Percentiles rank a stretch among this genome's conserved stretches.
phyloP scores from a whole-genome alignment of 1,140 invertebrate species.

The Rhynchophorus ferrugineus region DNA sequence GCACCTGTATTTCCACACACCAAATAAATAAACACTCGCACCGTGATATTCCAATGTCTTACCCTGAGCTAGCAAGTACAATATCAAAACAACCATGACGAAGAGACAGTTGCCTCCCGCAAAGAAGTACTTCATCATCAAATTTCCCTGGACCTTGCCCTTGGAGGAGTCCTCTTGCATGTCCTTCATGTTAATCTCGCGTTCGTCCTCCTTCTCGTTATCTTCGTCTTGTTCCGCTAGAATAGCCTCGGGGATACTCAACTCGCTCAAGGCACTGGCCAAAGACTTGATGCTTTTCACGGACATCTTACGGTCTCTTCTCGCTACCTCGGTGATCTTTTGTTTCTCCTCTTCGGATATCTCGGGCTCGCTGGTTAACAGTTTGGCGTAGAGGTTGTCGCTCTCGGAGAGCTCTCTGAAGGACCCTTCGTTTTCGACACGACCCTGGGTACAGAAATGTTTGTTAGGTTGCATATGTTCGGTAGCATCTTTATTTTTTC shows the following conservation, averaged over 20 bases:
- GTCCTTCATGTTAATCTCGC: conserved; percentile 30
- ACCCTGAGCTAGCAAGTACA: conserved; percentile 58
- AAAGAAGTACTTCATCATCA: conserved; percentile 52
- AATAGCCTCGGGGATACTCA: conserved; percentile 34
- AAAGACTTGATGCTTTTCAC: conserved; percentile 28
- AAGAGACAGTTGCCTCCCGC: conserved; percentile 55
- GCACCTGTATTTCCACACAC: conserved; percentile 34
- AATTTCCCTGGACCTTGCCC: conserved; percentile 38
- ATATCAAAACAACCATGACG: conserved; percentile 49
- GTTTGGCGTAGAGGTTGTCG: conserved; percentile 54
- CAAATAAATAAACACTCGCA: too few species aligned
- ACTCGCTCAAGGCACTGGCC: conserved; percentile 31
- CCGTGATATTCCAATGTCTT: too few species aligned
- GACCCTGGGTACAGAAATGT: conserved; percentile 19
- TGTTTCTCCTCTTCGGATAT: conserved; percentile 25
- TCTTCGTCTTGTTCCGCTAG: conserved; percentile 29
- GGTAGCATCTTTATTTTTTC: too few species aligned
- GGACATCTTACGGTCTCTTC: conserved; percentile 29
- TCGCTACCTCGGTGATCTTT: conserved; percentile 22
- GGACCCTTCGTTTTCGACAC: conserved; percentile 57
- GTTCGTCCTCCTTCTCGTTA: conserved; percentile 24
- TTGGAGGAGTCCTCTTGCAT: conserved; percentile 38
- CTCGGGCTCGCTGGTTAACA: conserved; percentile 37
- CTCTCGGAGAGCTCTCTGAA: conserved; percentile 56
- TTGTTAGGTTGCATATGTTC: too few species aligned